Evolutionary conservation across 2,113 vertebrate species (phyloP), one percentile per base, ranked within the genome.

Genomic region (Oreotrochilus melanogaster): DNA sequence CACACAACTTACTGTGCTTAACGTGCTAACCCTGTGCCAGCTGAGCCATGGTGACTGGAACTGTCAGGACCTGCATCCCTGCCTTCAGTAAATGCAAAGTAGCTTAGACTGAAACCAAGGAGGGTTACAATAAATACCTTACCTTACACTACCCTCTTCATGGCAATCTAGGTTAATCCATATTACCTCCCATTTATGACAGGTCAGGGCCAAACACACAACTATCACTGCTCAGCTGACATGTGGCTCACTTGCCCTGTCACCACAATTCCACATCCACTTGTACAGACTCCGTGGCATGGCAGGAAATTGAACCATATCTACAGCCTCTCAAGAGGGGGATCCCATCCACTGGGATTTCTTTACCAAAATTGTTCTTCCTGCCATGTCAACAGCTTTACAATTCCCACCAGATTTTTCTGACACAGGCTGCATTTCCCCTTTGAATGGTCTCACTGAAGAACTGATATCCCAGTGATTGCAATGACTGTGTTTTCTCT

Each of bases 11-110:
- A 78, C 79, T 30, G 88, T 39, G 91, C 96, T 88, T 92, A 93
- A 95, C 60, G 61, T 24, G 86, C 92, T 92, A 91, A 91, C 60
- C 33, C 0, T 1, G 88, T 66, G 75, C 95, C 95, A 96, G 94
- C 94, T 78, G 91, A 93, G 94, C 64, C 88, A 62, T 0, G 31
- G 81, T 9, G 50, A 53, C 87, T 10, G 0, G 1, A 57, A 35
- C 89, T 8, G 9, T 9, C 70, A 69, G 66, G 81, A 88, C 42
- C 4, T 66, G 88, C 96, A 74, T 69, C 92, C 92, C 88, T 62
- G 83, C 91, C 88, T 93, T 70, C 78, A 80, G 79, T 58, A 92
- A 95, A 92, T 10, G 79, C 79, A 78, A 31, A 88, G 75, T 4
- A 78, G 28, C 67, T 92, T 9, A 61, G 54, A 58, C 0, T 23